Conservation (phyloP, 2,797 vertebrate species). For the Eulemur mongoz region DNA sequence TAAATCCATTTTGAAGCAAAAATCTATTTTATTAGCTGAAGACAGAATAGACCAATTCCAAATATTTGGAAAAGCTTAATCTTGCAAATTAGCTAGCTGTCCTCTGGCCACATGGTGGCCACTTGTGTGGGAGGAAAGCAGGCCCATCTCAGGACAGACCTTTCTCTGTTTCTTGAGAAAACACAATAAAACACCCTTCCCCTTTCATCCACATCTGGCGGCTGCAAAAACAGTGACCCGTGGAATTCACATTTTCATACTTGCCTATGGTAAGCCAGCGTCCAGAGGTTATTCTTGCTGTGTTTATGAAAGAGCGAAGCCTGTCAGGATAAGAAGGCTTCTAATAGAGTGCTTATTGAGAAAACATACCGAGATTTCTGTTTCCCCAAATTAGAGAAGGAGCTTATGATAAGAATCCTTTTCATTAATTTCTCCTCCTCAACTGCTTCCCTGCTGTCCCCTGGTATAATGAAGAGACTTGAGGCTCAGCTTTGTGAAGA, state of each 20-base stretch:
- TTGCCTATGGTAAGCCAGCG: constrained; percentile 80
- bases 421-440: constrained; percentile 68
- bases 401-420: constrained; percentile 77
- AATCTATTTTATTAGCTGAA: constrained; percentile 84
- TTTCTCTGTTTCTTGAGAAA: constrained; percentile 90
- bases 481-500: constrained; percentile 8
- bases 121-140: constrained; percentile 82
- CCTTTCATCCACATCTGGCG: constrained; percentile 92
- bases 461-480: constrained; percentile 50
- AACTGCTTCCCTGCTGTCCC: constrained; percentile 38
- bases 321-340: constrained; percentile 84
- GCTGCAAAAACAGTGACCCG: constrained; percentile 87
- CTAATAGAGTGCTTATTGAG: constrained; percentile 84
- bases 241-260: constrained; percentile 88
- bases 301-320: constrained; percentile 84
- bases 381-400: constrained; percentile 80
- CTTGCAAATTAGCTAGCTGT: constrained; percentile 83
- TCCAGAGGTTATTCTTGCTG: constrained; percentile 85
- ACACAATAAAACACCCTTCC: constrained; percentile 89
- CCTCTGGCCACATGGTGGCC: constrained; percentile 87
- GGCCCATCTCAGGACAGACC: constrained; percentile 85
- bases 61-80: constrained; percentile 81
- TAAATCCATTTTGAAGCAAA: constrained; percentile 81
- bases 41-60: constrained; percentile 86
- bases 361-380: constrained; percentile 84